A percentile compares a stretch with the other conserved stretches of the same genome.
Conservation (phyloP, 1,140 invertebrate genomes). For the Bemisia tabaci region DNA sequence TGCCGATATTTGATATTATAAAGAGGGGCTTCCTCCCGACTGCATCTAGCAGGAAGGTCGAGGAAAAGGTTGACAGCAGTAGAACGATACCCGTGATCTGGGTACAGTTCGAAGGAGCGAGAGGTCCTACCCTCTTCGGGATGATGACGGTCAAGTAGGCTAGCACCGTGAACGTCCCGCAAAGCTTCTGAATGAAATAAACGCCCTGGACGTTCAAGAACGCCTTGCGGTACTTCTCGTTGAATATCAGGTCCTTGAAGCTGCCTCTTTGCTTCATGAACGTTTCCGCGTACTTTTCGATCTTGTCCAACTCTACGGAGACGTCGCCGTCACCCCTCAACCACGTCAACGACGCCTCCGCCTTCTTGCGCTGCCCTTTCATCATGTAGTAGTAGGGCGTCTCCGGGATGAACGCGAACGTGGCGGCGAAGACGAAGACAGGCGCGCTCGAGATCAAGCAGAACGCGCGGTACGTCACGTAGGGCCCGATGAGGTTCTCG, state of each 20-base stretch:
- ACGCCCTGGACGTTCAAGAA: conserved; percentile 21
- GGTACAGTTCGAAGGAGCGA: conserved; percentile 17
- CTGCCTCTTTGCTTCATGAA: conserved; percentile 11
- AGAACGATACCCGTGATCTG: conserved; percentile 19
- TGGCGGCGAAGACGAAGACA: conserved; percentile 45
- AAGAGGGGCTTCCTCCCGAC: conserved; percentile 38
- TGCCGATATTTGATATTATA: conserved; percentile 30
- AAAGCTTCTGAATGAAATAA: conserved; percentile 18
- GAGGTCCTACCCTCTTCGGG: not conserved
- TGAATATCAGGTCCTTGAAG: conserved; percentile 15
- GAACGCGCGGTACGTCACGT: conserved; percentile 47
- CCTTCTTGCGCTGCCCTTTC: conserved; percentile 43
- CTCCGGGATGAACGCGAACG: conserved; percentile 65
- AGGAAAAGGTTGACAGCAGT: conserved; percentile 31
- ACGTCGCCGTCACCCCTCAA: conserved; percentile 36
- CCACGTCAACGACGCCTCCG: conserved; percentile 44
- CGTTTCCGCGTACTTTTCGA: conserved; percentile 20
- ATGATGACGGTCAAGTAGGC: conserved; percentile 20
- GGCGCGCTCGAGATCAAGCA: conserved; percentile 46
- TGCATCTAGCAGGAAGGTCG: conserved; percentile 33
- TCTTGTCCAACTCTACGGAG: conserved; percentile 15
- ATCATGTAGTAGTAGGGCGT: conserved; percentile 57
- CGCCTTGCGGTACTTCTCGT: conserved; percentile 16
- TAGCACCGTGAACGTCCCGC: conserved; percentile 19
- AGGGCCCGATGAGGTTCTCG: conserved; percentile 60